Evolutionary conservation across 2,113 vertebrate genomes (phyloP).

Genomic region (Nettapus auritus): DNA sequence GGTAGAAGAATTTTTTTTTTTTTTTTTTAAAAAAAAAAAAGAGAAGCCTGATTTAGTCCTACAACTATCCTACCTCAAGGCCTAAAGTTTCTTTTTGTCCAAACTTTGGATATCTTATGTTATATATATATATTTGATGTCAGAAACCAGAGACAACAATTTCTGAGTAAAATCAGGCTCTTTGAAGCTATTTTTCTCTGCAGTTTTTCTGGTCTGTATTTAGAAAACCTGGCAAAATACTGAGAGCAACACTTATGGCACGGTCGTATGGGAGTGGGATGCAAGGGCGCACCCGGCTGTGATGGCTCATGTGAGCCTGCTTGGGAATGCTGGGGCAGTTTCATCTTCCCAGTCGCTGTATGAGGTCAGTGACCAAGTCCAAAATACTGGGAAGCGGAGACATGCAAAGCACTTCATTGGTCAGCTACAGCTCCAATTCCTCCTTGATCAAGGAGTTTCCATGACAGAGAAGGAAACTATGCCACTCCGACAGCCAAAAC

Average conservation of each 20-base stretch:
- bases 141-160: not conserved
- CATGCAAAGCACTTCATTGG: conserved; percentile 7
- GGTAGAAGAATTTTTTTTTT: not conserved
- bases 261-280: not conserved
- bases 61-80: not conserved
- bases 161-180: not conserved
- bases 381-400: conserved; percentile 32
- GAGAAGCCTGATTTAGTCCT: not conserved
- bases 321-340: not conserved
- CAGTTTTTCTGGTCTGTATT: not conserved
- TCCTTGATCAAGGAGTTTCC: conserved; percentile 52
- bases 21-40: too few species aligned
- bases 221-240: conserved; percentile 18
- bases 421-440: conserved; percentile 34
- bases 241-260: not conserved
- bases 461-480: conserved; percentile 22
- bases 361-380: conserved; percentile 8
- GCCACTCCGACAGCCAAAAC: conserved; percentile 28
- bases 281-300: not conserved
- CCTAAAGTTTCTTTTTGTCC: not conserved
- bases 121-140: not conserved
- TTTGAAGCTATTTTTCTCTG: conserved; percentile 16
- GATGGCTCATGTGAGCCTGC: not conserved
- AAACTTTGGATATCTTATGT: not conserved
- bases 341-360: not conserved